phyloP scores from a whole-genome alignment of 2,113 vertebrate genomes.

The Dendrocopos noguchii region DNA sequence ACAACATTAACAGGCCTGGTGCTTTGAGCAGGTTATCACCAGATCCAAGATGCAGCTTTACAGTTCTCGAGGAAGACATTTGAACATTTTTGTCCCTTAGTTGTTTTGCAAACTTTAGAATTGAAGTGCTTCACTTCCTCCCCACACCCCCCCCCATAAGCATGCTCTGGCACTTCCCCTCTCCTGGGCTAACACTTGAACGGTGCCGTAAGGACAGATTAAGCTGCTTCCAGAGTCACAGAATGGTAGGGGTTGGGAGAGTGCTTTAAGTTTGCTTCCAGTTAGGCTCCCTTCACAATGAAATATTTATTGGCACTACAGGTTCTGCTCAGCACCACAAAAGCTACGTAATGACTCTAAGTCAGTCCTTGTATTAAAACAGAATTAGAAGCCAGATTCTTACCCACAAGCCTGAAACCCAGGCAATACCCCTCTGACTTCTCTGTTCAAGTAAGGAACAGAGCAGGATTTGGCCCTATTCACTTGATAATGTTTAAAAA shows the following conservation, averaged over 20 bases:
- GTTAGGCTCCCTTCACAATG: background rate
- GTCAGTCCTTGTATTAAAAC: background rate
- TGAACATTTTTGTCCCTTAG: background rate
- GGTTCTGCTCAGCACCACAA: background rate
- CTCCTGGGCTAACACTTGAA: background rate
- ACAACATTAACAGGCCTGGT: background rate
- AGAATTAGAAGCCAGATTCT: background rate
- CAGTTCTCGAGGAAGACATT: background rate
- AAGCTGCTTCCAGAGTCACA: background rate
- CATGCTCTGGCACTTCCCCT: background rate
- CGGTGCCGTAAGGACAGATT: accelerated
- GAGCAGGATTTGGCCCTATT: background rate
- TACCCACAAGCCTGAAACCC: background rate
- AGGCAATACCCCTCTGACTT: background rate
- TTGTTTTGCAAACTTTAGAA: background rate
- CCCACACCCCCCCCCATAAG: background rate
- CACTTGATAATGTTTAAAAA: background rate
- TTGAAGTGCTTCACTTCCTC: background rate
- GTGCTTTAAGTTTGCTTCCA: background rate
- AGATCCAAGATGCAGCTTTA: slow-evolving; percentile 5
- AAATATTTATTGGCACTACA: background rate
- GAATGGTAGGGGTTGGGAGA: background rate
- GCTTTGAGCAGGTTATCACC: background rate
- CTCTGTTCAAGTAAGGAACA: background rate
- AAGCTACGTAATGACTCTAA: background rate